Evolutionary conservation across 2,888 invertebrate species (phyloP), one percentile per base, ranked within the genome.

Genomic region (Latheticus oryzae): DNA sequence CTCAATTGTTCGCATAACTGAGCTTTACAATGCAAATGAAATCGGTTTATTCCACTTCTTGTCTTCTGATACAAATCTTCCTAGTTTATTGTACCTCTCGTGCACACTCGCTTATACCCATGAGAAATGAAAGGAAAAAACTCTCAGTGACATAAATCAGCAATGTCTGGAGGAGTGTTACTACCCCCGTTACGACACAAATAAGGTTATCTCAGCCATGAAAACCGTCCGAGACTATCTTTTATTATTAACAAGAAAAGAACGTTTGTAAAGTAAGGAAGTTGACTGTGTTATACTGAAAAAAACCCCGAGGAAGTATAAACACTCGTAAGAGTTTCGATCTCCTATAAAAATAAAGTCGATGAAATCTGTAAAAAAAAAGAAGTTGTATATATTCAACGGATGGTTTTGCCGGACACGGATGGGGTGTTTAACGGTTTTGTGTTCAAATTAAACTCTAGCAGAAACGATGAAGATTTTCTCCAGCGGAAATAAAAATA

Each of bases 31-130:
- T 47, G 47, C 23, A 47, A 47, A 51, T 51, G 38, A 38, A 40
- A 40, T 51, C 38, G 16, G 33, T 24, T 28, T 21, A 19, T 40
- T 51, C 28, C 40, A 40, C 21, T 38, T 30, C 35, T 26, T 24
- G 45, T 45, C 47, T 33, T 23, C 24, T 38, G 28, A 51, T 38
- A 51, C 51, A 51, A 51, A 51, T 30, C 47, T 24, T 35, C 33
- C 17, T 24, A 21, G 28, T 51, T 51, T 38, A 40, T 38, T 32
- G 38, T 32, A 21, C 2, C 26, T 7, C 26, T 13, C 33, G 23
- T 12, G 33, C 33, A 4, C 24, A 23, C 38, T 21, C 24, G 28
- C 32, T 5, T 37, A 50, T 26, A 26, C 38, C 28, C 38, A 5
- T 19, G 21, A 17, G 38, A 37, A 30, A 47, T 47, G 24, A 33